phyloP scores from a whole-genome alignment of 2,888 invertebrate genomes.

The Nymphalis c-album region DNA sequence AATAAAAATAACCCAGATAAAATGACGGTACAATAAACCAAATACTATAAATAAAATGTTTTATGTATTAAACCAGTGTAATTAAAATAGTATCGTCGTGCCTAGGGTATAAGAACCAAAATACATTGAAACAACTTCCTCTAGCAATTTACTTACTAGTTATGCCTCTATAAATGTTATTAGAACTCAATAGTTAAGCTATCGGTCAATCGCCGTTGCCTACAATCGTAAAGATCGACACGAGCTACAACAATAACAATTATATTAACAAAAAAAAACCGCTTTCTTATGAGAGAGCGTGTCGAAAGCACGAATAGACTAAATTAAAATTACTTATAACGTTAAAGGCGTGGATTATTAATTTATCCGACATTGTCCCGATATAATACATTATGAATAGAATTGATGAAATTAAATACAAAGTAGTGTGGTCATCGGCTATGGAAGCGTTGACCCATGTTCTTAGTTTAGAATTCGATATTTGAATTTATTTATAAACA shows the following conservation, averaged over 20 bases:
- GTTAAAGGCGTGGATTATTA: constrained; percentile 75
- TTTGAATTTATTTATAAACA: not conserved
- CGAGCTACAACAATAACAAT: constrained; percentile 55
- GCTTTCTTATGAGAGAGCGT: constrained; percentile 50
- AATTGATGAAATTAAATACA: constrained; percentile 27
- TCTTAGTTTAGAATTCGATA: not conserved
- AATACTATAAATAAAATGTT: not conserved
- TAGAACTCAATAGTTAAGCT: constrained; percentile 54
- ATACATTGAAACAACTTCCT: constrained; percentile 3
- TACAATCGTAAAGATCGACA: constrained; percentile 58
- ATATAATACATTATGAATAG: constrained; percentile 30
- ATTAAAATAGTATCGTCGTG: not conserved
- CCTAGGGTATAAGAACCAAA: constrained; percentile 9
- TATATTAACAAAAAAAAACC: constrained; percentile 57
- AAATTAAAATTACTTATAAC: constrained; percentile 73
- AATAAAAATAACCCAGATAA: constrained; percentile 52
- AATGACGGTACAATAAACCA: constrained; percentile 24
- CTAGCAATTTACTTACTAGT: constrained; percentile 16
- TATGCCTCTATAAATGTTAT: constrained; percentile 49
- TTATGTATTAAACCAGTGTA: not conserved
- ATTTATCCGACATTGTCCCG: constrained; percentile 71
- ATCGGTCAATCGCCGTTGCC: constrained; percentile 46
- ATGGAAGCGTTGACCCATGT: constrained; percentile 1
- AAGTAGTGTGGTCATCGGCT: constrained; percentile 21
- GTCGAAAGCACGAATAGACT: constrained; percentile 57